Conservation (phyloP, 2,797 vertebrate genomes). For the Botia kubotai region DNA sequence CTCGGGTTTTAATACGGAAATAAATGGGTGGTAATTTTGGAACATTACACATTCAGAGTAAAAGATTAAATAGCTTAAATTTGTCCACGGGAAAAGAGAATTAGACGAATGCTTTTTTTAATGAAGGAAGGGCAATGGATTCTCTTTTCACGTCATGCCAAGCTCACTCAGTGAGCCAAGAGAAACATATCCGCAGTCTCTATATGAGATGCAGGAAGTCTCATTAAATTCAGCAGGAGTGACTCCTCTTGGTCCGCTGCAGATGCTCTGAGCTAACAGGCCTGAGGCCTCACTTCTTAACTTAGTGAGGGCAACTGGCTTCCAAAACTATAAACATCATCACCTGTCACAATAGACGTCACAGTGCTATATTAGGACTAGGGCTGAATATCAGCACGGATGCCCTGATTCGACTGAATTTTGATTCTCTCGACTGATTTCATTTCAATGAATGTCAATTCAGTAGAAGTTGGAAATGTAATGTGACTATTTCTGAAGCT, state of each 20-base stretch:
- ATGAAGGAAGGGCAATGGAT: slow-evolving; percentile 43
- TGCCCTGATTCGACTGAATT: background rate
- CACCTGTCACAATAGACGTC: background rate
- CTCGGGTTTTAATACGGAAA: slow-evolving; percentile 40
- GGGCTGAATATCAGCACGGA: background rate
- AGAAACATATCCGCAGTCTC: slow-evolving; percentile 50
- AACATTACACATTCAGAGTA: slow-evolving; percentile 50
- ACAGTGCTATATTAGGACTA: slow-evolving; percentile 21
- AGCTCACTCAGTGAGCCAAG: slow-evolving; percentile 50
- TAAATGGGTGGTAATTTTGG: slow-evolving; percentile 47
- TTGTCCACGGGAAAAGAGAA: slow-evolving; percentile 51
- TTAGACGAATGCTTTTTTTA: slow-evolving; percentile 45
- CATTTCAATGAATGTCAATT: no score
- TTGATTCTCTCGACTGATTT: background rate
- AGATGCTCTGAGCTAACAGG: slow-evolving; percentile 35
- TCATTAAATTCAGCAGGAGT: slow-evolving; percentile 45
- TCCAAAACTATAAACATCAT: slow-evolving; percentile 35
- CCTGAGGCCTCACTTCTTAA: slow-evolving; percentile 40
- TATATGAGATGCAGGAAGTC: slow-evolving; percentile 49
- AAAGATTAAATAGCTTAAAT: slow-evolving; percentile 54
- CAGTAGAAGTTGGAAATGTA: no score
- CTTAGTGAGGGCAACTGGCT: slow-evolving; percentile 13
- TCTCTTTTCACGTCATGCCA: slow-evolving; percentile 53
- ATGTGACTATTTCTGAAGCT: no score
- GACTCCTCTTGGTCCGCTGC: slow-evolving; percentile 44